phyloP scores from a whole-genome alignment of 2,113 vertebrate species.

The Phyllopteryx taeniolatus region DNA sequence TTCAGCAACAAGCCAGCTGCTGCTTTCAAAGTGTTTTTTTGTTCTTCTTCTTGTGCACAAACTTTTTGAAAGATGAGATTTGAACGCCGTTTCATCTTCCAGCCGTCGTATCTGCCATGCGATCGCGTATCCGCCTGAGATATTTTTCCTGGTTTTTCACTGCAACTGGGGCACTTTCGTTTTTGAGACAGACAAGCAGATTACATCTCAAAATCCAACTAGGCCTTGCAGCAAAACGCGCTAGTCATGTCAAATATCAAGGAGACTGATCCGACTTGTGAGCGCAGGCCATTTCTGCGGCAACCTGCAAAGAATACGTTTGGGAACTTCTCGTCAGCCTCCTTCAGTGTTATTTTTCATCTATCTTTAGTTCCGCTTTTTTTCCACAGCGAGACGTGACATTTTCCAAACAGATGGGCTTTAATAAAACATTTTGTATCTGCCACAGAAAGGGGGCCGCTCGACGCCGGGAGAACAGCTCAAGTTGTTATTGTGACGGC shows the following conservation, averaged over 20 bases:
- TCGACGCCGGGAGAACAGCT: constrained; percentile 32
- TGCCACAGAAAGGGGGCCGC: constrained; percentile 29
- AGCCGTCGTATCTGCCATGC: constrained; percentile 18
- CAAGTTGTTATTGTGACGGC: constrained; percentile 59
- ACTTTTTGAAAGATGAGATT: constrained; percentile 39
- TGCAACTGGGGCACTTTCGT: constrained; percentile 33
- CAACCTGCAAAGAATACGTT: constrained; percentile 23
- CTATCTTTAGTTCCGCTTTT: constrained; percentile 28
- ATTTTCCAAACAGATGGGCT: constrained; percentile 53
- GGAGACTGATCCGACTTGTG: constrained; percentile 24
- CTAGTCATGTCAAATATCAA: constrained; percentile 16
- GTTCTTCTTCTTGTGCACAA: constrained; percentile 19
- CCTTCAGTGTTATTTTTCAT: constrained; percentile 30
- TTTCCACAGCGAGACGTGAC: constrained; percentile 21
- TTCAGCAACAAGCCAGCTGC: constrained; percentile 18
- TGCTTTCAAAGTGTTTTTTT: constrained; percentile 9
- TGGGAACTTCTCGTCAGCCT: constrained; percentile 24
- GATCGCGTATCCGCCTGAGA: constrained; percentile 34
- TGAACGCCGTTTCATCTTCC: constrained; percentile 41
- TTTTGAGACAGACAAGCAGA: constrained; percentile 40
- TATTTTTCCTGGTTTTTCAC: constrained; percentile 14
- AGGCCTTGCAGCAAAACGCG: constrained; percentile 29
- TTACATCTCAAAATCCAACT: constrained; percentile 37
- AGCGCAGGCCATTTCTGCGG: constrained; percentile 30
- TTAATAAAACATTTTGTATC: constrained; percentile 55